A percentile compares a stretch with the other conserved stretches of the same genome.
phyloP scores from a whole-genome alignment of 2,888 invertebrate genomes.

The Parnassius glacialis region DNA sequence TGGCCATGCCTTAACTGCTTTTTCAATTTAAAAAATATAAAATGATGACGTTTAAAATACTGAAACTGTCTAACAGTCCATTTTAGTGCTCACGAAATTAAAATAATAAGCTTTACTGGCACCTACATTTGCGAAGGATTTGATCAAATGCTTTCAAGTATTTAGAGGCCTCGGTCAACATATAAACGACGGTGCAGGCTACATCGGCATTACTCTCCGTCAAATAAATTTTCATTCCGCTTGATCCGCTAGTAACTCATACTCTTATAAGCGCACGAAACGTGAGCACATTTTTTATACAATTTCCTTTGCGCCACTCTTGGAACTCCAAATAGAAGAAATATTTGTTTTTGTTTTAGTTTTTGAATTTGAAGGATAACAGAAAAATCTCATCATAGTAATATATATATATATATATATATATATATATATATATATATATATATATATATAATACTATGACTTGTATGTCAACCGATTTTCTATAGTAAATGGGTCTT shows the following conservation, averaged over 20 bases:
- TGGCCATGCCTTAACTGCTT: no score
- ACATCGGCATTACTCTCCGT: background rate
- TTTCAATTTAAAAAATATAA: no score
- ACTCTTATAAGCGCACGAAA: background rate
- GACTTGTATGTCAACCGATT: no score
- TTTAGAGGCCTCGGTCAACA: background rate
- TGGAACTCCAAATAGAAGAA: background rate
- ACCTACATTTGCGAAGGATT: background rate
- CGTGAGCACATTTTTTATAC: slow-evolving; percentile 25
- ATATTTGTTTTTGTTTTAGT: background rate
- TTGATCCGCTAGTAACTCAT: background rate
- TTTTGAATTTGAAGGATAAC: background rate
- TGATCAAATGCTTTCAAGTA: background rate
- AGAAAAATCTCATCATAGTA: no score
- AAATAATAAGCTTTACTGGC: background rate
- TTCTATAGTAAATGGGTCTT: no score
- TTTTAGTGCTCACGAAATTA: background rate
- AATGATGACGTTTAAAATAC: no score
- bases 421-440: no score
- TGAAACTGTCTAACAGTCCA: no score
- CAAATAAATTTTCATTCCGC: slow-evolving; percentile 3
- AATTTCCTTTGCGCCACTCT: no score
- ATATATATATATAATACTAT: no score
- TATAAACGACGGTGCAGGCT: background rate
- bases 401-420: no score